Base-by-base conservation (phyloP, 2,113 vertebrate genomes). In the Tetraodon nigroviridis region DNA sequence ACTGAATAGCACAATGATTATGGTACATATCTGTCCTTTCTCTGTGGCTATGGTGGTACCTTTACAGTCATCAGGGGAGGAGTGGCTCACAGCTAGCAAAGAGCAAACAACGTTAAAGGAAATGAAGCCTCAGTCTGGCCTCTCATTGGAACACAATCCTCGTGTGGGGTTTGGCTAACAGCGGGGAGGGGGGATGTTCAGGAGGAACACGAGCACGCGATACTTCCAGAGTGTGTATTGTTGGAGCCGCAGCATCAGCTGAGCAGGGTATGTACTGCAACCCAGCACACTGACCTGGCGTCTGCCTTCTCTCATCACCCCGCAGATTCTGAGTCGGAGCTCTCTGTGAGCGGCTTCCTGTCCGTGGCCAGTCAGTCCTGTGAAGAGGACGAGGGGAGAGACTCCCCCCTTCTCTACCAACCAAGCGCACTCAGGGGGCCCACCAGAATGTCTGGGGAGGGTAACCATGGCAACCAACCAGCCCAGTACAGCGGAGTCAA, bases 291-390 rank as follows among this genome's bases (percentile, higher is more conserved):
- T 81, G 80, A 71, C 58, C 73, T 42, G 57, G 51, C 66, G 18
- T 41, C 76, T 78, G 59, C 48, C 77, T 79, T 81, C 81, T 62
- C 65, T 72, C 76, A 5, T 64, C 89, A 13, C 68, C 88, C 76
- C 83, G 61, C 89, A 95, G 93, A 94, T 86, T 94, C 94, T 0
- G 92, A 92, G 74, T 94, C 92, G 24, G 92, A 94, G 76, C 85
- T 83, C 76, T 95, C 94, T 62, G 84, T 98, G 90, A 95, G 92
- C 76, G 87, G 84, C 73, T 91, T 96, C 90, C 92, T 94, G 85
- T 92, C 92, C 1, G 89, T 91, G 67, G 79, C 91, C 21, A 87
- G 90, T 24, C 72, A 64, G 76, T 93, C 93, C 0, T 76, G 84
- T 44, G 90, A 92, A 71, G 92, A 93, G 70, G 89, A 92, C 83